Evolutionary conservation across 1,140 invertebrate species (phyloP).

Genomic region (Ceratina japonica): DNA sequence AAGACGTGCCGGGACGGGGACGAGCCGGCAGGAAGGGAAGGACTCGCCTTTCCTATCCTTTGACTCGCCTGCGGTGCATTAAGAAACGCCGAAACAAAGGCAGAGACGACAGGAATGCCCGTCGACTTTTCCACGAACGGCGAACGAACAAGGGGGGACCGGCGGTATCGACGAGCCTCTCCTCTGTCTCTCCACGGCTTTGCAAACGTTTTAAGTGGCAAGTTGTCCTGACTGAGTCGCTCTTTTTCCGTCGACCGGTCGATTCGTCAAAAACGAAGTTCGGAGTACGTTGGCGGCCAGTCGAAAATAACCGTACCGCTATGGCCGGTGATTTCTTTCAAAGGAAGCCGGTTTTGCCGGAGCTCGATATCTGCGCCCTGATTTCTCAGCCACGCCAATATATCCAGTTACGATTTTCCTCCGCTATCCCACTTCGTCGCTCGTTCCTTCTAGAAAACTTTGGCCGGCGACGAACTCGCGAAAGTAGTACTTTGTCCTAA

Average conservation of each 20-base stretch:
- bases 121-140: constrained; percentile 63
- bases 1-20: no score
- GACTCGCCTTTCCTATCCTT: constrained; percentile 37
- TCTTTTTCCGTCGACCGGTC: constrained; percentile 56
- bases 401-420: neutral
- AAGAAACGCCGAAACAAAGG: constrained; percentile 74
- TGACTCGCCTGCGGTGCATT: constrained; percentile 67
- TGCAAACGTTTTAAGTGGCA: constrained; percentile 71
- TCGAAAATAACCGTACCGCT: constrained; percentile 44
- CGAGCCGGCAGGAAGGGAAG: neutral
- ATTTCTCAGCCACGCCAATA: constrained; percentile 11
- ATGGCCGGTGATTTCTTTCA: constrained; percentile 32
- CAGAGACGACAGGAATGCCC: constrained; percentile 62
- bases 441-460: neutral
- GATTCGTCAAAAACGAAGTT: constrained; percentile 71
- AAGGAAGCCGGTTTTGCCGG: constrained; percentile 17
- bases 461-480: neutral
- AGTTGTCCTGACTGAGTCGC: constrained; percentile 64
- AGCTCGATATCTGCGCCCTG: neutral
- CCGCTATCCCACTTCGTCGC: neutral
- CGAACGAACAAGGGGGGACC: constrained; percentile 67
- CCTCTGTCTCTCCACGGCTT: constrained; percentile 54
- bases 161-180: constrained; percentile 43
- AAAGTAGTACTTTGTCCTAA: neutral
- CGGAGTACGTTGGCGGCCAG: constrained; percentile 11